phyloP scores from a whole-genome alignment of 2,888 invertebrate genomes.

The Epirrhoe alternata region DNA sequence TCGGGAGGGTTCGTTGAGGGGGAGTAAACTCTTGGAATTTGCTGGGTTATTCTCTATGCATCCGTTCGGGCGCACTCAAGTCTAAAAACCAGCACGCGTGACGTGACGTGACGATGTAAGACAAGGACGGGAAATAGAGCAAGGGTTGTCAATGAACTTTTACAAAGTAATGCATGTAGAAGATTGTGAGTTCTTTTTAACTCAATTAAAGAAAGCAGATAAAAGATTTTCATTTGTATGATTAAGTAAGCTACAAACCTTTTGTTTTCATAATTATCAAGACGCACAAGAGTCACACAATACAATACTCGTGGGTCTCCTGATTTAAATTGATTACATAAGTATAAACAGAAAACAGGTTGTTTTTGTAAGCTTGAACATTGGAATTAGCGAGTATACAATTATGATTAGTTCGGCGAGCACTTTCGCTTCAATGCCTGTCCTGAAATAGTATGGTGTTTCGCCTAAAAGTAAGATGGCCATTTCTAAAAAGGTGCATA shows the following conservation, averaged over 20 bases:
- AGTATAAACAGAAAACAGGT: too few relatives aligned
- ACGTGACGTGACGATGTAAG: constrained; percentile 61
- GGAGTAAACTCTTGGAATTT: constrained; percentile 52
- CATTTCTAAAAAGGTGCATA: neutral
- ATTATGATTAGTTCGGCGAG: too few relatives aligned
- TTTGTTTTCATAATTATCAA: too few relatives aligned
- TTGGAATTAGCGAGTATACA: too few relatives aligned
- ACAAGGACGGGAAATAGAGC: constrained; percentile 61
- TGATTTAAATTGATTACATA: too few relatives aligned
- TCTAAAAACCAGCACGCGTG: constrained; percentile 74
- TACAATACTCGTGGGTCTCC: too few relatives aligned
- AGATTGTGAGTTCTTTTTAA: neutral
- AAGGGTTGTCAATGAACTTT: constrained; percentile 42
- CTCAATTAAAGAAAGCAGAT: too few relatives aligned
- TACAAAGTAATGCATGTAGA: constrained; percentile 19
- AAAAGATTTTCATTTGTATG: too few relatives aligned
- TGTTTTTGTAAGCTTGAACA: too few relatives aligned
- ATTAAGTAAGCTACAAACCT: too few relatives aligned
- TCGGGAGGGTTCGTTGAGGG: constrained; percentile 46
- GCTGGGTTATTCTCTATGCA: constrained; percentile 61
- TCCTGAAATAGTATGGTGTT: neutral
- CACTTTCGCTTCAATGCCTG: too few relatives aligned
- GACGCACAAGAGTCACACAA: too few relatives aligned
- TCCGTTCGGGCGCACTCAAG: constrained; percentile 68
- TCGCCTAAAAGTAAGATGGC: neutral